Base-by-base conservation (phyloP, 2,888 invertebrate species). In the Dusona sp. region DNA sequence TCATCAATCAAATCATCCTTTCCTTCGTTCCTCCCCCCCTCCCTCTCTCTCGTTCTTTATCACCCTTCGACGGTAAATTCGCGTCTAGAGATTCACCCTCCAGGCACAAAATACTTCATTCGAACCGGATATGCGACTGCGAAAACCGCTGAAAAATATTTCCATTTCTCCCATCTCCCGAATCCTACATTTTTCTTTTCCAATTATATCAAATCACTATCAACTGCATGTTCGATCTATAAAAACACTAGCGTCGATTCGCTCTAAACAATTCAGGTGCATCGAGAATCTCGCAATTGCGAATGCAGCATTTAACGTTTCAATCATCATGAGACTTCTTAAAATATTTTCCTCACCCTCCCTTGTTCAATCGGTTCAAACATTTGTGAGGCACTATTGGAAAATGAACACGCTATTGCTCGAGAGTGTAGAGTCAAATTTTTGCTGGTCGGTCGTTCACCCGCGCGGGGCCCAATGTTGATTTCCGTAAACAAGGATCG, bases 21-120 rank as follows among this genome's bases (percentile, higher is more conserved):
- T 16, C 16, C 9, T 22, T 22, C 33, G 13, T 25, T 84, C 84
- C 82, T 64, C 81, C 79, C 61, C 67, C 83, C 51, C 84, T 79
- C 73, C 70, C 85, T 57, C 85, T 79, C 75, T 16, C 68, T 68
- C 65, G 84, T 11, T 84, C 85, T 84, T 65, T 79, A 80, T 79
- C 65, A 86, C 86, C 83, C 83, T 83, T 87, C 54, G n/a, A 33
- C 9, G 19, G 33, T n/a, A 54, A 22, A 33, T 74, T 38, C 74
- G 38, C 38, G 38, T 36, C 57, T 7, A 38, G 36, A 74, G 36
- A 48, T 57, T 67, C 29, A 65, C 48, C 3, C 80, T 57, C 38
- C 65, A 65, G 77, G 73, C 57, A 72, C 54, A 61, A 65, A 75
- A 79, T 68, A 70, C 48, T 57, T 13, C 67, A 45, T 51, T 68